phyloP scores from a whole-genome alignment of 2,888 invertebrate genomes.

The Ormyrus pomaceus region DNA sequence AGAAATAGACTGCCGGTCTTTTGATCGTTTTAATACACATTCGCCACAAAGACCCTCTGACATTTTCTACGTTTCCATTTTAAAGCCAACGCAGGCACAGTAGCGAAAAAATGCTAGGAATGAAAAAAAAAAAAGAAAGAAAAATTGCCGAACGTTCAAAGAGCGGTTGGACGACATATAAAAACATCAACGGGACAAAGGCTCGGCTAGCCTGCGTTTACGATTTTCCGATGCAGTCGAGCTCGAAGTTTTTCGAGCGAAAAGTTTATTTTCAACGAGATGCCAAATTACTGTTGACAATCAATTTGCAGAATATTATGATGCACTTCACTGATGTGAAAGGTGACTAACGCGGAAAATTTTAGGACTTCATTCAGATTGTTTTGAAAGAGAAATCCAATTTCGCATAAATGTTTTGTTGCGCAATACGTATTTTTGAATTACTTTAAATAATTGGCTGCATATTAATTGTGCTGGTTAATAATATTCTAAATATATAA shows the following conservation, averaged over 20 bases:
- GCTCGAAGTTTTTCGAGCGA: background rate
- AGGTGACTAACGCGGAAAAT: too few relatives aligned
- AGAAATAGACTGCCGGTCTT: too few relatives aligned
- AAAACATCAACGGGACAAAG: constrained; percentile 19
- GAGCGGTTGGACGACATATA: background rate
- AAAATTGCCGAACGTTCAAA: constrained; percentile 11
- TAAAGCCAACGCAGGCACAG: constrained; percentile 15
- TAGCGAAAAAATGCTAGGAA: background rate
- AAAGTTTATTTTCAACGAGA: background rate
- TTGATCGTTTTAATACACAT: background rate
- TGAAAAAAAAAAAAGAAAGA: background rate
- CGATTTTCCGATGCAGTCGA: background rate
- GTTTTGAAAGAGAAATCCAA: too few relatives aligned
- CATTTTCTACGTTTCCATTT: constrained; percentile 2
- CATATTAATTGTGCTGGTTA: too few relatives aligned
- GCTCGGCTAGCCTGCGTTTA: background rate
- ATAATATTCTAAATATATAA: too few relatives aligned
- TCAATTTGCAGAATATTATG: background rate
- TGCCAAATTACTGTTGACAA: constrained; percentile 10
- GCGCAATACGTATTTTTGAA: too few relatives aligned
- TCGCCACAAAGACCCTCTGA: background rate
- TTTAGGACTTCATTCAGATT: too few relatives aligned
- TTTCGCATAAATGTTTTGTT: too few relatives aligned
- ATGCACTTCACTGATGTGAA: too few relatives aligned
- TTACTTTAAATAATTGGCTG: too few relatives aligned